These are phyloP conservation scores for Scaptomyza tumidula DNA, from an alignment of 2,888 invertebrate genomes.

Conservation along the genomic window DNA sequence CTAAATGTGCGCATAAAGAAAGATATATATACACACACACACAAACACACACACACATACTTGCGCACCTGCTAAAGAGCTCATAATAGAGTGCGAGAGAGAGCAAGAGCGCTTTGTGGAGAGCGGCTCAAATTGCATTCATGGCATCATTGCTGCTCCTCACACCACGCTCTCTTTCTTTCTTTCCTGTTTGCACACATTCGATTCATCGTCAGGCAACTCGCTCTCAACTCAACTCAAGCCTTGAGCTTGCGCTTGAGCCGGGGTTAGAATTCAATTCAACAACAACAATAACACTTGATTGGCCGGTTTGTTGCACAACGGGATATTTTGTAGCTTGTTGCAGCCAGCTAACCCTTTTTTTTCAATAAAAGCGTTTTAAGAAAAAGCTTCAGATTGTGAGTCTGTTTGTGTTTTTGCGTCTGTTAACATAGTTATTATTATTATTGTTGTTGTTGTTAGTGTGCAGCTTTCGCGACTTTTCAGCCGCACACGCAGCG, in stretches of 20 bases:
- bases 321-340: conserved; percentile 71
- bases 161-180: conserved; percentile 12
- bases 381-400: conserved; percentile 36
- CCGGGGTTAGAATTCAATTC: conserved; percentile 45
- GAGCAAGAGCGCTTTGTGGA: conserved; percentile 37
- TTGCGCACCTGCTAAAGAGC: conserved; percentile 36
- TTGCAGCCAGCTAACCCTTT: conserved; percentile 60
- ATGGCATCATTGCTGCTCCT: conserved; percentile 48
- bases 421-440: conserved; percentile 32
- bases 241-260: conserved; percentile 57
- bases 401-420: conserved; percentile 13
- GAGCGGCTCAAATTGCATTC: conserved; percentile 63
- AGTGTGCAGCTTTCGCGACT: conserved; percentile 68
- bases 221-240: conserved; percentile 14
- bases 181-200: conserved; percentile 18
- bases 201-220: conserved; percentile 35
- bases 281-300: conserved; percentile 57
- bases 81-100: conserved; percentile 36
- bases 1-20: conserved; percentile 59
- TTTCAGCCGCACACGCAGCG: conserved; percentile 62
- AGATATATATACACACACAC: conserved; percentile 42
- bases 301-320: conserved; percentile 76
- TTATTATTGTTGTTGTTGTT: conserved; percentile 29
- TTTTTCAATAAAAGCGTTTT: conserved; percentile 53
- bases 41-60: conserved; percentile 20